A percentile compares a stretch with the other conserved stretches of the same genome.
Evolutionary conservation across 2,888 invertebrate species (phyloP).

Genomic region (Parasteatoda lunata): DNA sequence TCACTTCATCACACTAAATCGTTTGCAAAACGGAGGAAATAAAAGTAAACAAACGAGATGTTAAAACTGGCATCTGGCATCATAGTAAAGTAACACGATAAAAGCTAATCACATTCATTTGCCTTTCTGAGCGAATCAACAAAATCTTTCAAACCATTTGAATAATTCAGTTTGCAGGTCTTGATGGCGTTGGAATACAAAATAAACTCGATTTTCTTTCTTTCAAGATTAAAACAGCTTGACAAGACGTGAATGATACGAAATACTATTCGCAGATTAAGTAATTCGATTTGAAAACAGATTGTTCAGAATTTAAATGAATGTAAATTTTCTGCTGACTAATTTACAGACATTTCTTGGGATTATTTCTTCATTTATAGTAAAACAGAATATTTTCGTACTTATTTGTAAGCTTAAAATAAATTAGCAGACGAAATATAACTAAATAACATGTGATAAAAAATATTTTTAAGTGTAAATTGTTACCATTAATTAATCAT

Average conservation of each 20-base stretch:
- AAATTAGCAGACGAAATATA: too few relatives aligned
- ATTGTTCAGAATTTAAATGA: too few relatives aligned
- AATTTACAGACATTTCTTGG: too few relatives aligned
- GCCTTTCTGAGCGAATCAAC: slow-evolving; percentile 37
- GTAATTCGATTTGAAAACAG: background rate
- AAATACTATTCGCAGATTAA: background rate
- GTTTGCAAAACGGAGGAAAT: background rate
- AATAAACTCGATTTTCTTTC: slow-evolving; percentile 14
- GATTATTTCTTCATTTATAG: too few relatives aligned
- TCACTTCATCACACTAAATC: background rate
- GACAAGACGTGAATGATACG: background rate
- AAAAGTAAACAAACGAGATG: background rate
- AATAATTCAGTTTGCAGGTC: slow-evolving; percentile 37
- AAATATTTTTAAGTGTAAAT: too few relatives aligned
- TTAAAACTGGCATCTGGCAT: background rate
- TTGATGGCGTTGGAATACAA: slow-evolving; percentile 28
- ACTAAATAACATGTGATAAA: too few relatives aligned
- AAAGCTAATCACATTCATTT: slow-evolving; percentile 46
- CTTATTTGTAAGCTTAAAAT: too few relatives aligned
- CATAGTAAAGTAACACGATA: slow-evolving; percentile 13
- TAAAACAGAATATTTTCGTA: too few relatives aligned
- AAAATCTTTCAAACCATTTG: slow-evolving; percentile 34
- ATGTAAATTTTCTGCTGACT: too few relatives aligned
- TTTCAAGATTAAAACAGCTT: background rate
- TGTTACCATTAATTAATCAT: too few relatives aligned